phyloP scores from a whole-genome alignment of 2,797 vertebrate species.

The Clamator glandarius region DNA sequence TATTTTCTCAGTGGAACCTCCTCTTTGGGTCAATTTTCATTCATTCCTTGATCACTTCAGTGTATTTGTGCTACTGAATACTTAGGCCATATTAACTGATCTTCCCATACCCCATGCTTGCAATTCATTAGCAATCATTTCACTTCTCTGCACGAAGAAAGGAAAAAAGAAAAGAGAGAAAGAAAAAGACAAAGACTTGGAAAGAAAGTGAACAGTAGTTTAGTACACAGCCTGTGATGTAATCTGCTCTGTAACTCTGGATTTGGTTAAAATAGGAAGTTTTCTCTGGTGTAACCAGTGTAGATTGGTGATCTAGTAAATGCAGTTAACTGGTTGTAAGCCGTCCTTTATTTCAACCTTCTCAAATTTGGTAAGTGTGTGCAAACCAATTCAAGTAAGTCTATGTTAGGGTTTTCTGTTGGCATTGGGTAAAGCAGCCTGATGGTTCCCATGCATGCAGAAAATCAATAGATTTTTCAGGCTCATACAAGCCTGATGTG shows the following conservation, averaged over 20 bases:
- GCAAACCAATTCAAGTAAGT: not conserved
- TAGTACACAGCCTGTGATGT: not conserved
- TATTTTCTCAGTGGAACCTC: conserved; percentile 63
- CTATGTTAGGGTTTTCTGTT: not conserved
- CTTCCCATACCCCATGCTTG: conserved; percentile 48
- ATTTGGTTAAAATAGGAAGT: not conserved
- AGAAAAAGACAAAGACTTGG: conserved; percentile 9
- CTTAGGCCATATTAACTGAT: conserved; percentile 38
- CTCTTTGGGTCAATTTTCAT: conserved; percentile 58
- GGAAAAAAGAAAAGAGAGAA: conserved; percentile 4
- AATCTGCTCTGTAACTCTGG: not conserved
- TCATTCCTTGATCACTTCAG: conserved; percentile 55
- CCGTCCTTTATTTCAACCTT: not conserved
- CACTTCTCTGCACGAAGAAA: conserved; percentile 51
- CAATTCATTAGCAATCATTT: conserved; percentile 64
- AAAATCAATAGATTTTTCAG: not conserved
- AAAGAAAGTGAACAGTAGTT: conserved; percentile 21
- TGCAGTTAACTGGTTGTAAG: not conserved
- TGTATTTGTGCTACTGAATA: conserved; percentile 30
- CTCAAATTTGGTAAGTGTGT: not conserved
- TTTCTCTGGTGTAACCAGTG: not conserved
- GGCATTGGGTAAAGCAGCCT: not conserved
- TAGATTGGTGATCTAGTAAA: not conserved
- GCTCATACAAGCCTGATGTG: not conserved
- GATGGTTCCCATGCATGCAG: not conserved